phyloP scores from a whole-genome alignment of 2,888 invertebrate genomes.

The Cheilosia soror region DNA sequence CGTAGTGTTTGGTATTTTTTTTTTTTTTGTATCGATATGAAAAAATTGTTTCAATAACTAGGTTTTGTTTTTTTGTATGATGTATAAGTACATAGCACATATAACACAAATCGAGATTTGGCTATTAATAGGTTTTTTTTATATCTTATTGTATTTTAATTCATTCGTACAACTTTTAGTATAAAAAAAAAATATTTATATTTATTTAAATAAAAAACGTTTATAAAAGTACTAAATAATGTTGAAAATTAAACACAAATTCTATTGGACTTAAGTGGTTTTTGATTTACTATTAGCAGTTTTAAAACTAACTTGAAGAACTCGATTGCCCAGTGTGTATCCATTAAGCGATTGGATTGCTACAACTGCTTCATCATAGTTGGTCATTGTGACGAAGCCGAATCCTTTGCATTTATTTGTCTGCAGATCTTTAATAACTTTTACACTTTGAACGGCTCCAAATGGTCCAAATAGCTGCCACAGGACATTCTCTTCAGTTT shows the following conservation, averaged over 20 bases:
- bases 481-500: slow-evolving; percentile 95
- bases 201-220: slow-evolving; percentile 38
- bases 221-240: slow-evolving; percentile 28
- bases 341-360: slow-evolving; percentile 97
- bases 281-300: slow-evolving; percentile 91
- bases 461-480: slow-evolving; percentile 98
- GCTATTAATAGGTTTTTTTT: slow-evolving; percentile 48
- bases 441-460: slow-evolving; percentile 96
- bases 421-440: slow-evolving; percentile 95
- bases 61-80: slow-evolving; percentile 53
- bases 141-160: slow-evolving; percentile 49
- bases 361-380: slow-evolving; percentile 96
- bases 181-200: slow-evolving; percentile 30
- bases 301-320: slow-evolving; percentile 96
- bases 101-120: slow-evolving; percentile 69
- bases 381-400: slow-evolving; percentile 97
- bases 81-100: slow-evolving; percentile 61
- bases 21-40: slow-evolving; percentile 69
- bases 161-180: slow-evolving; percentile 48
- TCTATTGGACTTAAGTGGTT: slow-evolving; percentile 76
- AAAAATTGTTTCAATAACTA: slow-evolving; percentile 67
- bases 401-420: slow-evolving; percentile 98
- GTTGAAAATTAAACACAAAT: slow-evolving; percentile 45
- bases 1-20: slow-evolving; percentile 62
- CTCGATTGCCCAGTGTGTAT: slow-evolving; percentile 94